Base-by-base conservation (phyloP, 2,113 vertebrate genomes). In the Ptilonorhynchus violaceus region DNA sequence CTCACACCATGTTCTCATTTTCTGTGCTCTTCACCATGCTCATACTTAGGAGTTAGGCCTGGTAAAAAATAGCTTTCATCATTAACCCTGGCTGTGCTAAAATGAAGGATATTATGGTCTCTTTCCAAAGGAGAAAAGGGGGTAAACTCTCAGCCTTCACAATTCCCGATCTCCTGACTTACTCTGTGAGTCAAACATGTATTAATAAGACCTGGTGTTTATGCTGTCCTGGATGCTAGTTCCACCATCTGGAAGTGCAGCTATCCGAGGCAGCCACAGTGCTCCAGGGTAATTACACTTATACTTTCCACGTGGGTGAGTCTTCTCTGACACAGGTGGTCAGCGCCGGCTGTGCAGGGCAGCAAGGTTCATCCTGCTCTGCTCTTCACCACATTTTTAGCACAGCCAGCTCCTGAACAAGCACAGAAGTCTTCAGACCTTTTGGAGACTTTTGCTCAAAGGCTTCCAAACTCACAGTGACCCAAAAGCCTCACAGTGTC, bases 251-350 rank as follows among this genome's bases (percentile, higher is more conserved):
- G 84, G 74, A 93, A 79, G 35, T 6, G 21, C 89, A 86, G 52
- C 59, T 75, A 10, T 10, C 19, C 33, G 22, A 79, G 28, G 52
- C 30, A 82, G 10, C 39, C 8, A 2, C 3, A 3, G 56, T 13
- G 8, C n/a, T 53, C 37, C 69, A 83, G 75, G 37, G 35, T 42
- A 91, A 53, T 53, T 21, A 42, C 0, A 0, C 12, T 85, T 18
- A 30, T 16, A 6, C n/a, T 44, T 59, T 55, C 69, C 77, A 85
- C 37, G 46, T 25, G 10, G n/a, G 21, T 1, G 17, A 42, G 39
- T 24, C 60, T 70, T 31, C 27, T 23, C 33, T 16, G 18, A 47
- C 49, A n/a, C 0, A 0, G 17, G 23, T 10, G 7, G 28, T 60
- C 62, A 30, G 11, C 0, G 12, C 35, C 5, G 5, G 37, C 75